phyloP scores from a whole-genome alignment of 2,113 vertebrate species.

The Sorex araneus region DNA sequence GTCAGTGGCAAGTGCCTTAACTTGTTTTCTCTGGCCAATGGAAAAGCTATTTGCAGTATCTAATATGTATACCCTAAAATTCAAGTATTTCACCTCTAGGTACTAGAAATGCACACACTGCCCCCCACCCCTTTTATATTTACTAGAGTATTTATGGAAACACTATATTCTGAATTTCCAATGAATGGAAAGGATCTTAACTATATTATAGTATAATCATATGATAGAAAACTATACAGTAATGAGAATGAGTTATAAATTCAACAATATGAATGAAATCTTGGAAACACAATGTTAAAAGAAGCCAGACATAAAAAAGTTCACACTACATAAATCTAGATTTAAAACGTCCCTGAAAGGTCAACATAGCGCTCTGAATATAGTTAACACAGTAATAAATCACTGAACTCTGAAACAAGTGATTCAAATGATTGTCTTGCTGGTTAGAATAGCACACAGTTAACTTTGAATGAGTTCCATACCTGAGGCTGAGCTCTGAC shows the following conservation, averaged over 20 bases:
- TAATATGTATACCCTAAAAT: too few species aligned
- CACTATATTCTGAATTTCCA: conserved; percentile 31
- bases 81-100: too few species aligned
- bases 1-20: too few species aligned
- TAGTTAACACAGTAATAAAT: conserved; percentile 28
- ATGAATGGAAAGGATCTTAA: not conserved
- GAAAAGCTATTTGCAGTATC: too few species aligned
- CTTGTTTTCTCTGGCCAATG: not conserved
- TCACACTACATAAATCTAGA: not conserved
- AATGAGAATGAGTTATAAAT: conserved; percentile 21
- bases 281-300: conserved; percentile 5
- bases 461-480: not conserved
- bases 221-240: not conserved
- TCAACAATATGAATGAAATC: not conserved
- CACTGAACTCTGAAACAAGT: conserved; percentile 39
- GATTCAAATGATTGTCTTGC: conserved; percentile 26
- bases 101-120: too few species aligned
- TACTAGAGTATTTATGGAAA: not conserved
- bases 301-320: not conserved
- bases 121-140: too few species aligned
- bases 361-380: conserved; percentile 22
- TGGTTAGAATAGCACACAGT: not conserved
- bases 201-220: not conserved
- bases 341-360: conserved; percentile 39
- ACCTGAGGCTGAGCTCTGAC: conserved; percentile 92